phyloP scores from a whole-genome alignment of 2,797 vertebrate species.

The Petrocephalus schoutedeni region DNA sequence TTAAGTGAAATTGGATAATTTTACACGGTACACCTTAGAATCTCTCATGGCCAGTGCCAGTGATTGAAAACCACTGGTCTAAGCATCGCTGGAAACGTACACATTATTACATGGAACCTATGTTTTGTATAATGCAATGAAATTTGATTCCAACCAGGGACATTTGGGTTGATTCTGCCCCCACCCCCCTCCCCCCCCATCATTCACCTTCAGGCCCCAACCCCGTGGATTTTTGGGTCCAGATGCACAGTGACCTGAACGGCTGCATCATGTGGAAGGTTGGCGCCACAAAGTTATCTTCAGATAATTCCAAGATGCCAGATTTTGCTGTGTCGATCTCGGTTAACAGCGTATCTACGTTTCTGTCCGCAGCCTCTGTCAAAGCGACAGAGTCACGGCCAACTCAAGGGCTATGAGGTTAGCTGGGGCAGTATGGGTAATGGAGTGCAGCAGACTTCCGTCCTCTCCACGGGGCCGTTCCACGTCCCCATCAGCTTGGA shows the following conservation, averaged over 20 bases:
- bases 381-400: slow-evolving; percentile 51
- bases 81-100: too few species aligned
- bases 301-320: background rate
- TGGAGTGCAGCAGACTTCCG: slow-evolving; percentile 32
- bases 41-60: too few species aligned
- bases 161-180: background rate
- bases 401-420: slow-evolving; percentile 51
- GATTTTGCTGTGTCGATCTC: background rate
- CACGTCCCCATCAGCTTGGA: slow-evolving; percentile 46
- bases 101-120: background rate
- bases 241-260: slow-evolving; percentile 48
- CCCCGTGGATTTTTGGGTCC: slow-evolving; percentile 59
- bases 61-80: too few species aligned
- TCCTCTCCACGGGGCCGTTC: slow-evolving; percentile 19
- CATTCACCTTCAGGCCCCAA: slow-evolving; percentile 53
- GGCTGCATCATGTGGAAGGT: slow-evolving; percentile 64
- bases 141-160: background rate
- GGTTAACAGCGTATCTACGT: background rate
- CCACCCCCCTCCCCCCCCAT: background rate
- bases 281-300: background rate
- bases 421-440: slow-evolving; percentile 49
- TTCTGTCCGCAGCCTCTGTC: slow-evolving; percentile 51
- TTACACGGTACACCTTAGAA: too few species aligned
- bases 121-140: background rate
- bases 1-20: too few species aligned